Conservation (phyloP, 1,140 invertebrate species). For the Argopecten irradians region DNA sequence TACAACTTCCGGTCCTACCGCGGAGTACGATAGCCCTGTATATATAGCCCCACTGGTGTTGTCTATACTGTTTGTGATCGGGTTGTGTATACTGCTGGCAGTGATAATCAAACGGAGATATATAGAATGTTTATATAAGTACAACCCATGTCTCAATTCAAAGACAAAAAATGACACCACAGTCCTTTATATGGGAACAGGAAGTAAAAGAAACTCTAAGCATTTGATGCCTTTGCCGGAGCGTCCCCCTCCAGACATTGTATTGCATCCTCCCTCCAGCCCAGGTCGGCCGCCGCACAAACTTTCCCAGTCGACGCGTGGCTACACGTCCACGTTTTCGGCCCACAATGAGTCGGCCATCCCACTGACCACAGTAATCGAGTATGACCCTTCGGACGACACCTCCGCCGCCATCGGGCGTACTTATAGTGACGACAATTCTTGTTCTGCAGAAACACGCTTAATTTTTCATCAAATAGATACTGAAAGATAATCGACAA, state of each 20-base stretch:
- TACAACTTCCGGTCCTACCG: not conserved
- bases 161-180: not conserved
- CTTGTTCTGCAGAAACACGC: not conserved
- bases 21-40: not conserved
- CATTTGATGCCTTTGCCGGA: not conserved
- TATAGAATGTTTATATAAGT: not conserved
- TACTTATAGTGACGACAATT: not conserved
- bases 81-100: not conserved
- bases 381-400: not conserved
- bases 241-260: not conserved
- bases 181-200: not conserved
- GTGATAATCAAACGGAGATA: not conserved
- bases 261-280: not conserved
- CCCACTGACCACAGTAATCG: not conserved
- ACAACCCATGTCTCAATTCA: not conserved
- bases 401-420: not conserved
- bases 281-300: not conserved
- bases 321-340: not conserved
- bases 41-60: not conserved
- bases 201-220: not conserved
- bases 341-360: not conserved
- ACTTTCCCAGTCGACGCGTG: not conserved
- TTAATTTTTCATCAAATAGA: not conserved
- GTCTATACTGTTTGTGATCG: not conserved
- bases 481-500: not conserved